A percentile compares a stretch with the other conserved stretches of the same genome.
phyloP scores from a whole-genome alignment of 2,113 vertebrate species.

The Actenoides lindsayi region DNA sequence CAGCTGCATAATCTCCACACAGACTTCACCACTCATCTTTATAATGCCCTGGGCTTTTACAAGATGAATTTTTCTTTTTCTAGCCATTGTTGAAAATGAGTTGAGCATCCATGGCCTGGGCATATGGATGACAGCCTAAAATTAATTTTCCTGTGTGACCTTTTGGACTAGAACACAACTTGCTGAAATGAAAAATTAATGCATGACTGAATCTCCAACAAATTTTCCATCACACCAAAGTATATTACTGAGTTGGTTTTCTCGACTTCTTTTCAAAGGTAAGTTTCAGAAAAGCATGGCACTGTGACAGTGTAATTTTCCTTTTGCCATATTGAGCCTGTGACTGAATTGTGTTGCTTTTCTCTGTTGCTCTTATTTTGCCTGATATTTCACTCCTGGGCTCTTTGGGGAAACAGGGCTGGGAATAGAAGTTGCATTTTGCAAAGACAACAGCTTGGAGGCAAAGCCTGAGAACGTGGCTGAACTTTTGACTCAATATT shows the following conservation, averaged over 20 bases:
- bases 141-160: neutral
- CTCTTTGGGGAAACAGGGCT: neutral
- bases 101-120: neutral
- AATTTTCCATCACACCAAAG: neutral
- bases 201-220: neutral
- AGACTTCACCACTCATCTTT: neutral
- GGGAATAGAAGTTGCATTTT: neutral
- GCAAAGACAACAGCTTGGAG: neutral
- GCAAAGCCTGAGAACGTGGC: neutral
- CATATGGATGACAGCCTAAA: neutral
- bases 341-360: conserved; percentile 4
- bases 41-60: neutral
- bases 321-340: neutral
- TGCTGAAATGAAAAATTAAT: neutral
- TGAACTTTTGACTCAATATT: neutral
- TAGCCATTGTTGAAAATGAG: neutral
- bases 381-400: neutral
- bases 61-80: neutral
- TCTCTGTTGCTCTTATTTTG: conserved; percentile 1
- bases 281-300: conserved; percentile 10
- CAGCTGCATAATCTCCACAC: neutral
- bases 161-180: neutral
- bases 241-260: neutral
- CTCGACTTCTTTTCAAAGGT: conserved; percentile 24
- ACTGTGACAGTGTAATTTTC: neutral